A percentile compares a stretch with the other conserved stretches of the same genome.
phyloP scores from a whole-genome alignment of 2,888 invertebrate species.

The Calliphora vomitoria region DNA sequence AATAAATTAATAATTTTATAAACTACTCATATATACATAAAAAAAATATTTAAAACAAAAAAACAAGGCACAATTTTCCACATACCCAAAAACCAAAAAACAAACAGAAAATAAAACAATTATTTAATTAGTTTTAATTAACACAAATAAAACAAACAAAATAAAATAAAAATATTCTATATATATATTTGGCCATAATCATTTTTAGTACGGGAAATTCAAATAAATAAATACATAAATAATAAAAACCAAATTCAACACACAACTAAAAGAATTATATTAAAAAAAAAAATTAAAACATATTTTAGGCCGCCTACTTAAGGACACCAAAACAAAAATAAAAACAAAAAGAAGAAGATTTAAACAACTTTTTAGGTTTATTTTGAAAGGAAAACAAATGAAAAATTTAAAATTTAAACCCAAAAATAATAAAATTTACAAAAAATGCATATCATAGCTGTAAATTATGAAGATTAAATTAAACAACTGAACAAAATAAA shows the following conservation, averaged over 20 bases:
- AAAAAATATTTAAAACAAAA: constrained; percentile 26
- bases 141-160: background rate
- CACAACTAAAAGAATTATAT: constrained; percentile 27
- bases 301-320: constrained; percentile 69
- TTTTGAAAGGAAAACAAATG: constrained; percentile 29
- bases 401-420: constrained; percentile 68
- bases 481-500: constrained; percentile 49
- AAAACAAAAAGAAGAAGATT: constrained; percentile 33
- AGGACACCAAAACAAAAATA: constrained; percentile 31
- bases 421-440: constrained; percentile 73
- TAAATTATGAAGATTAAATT: constrained; percentile 85
- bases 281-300: constrained; percentile 49
- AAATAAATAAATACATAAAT: constrained; percentile 27
- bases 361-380: constrained; percentile 34
- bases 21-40: constrained; percentile 42
- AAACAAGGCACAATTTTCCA: constrained; percentile 65
- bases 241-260: constrained; percentile 14
- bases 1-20: constrained; percentile 38
- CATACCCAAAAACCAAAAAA: constrained; percentile 21
- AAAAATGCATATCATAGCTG: constrained; percentile 96
- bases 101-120: constrained; percentile 17
- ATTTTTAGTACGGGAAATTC: constrained; percentile 43
- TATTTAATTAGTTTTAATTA: constrained; percentile 60
- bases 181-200: constrained; percentile 66
- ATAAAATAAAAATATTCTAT: background rate